Evolutionary conservation across 2,888 invertebrate genomes (phyloP).

Genomic region (Sympetrum striolatum): DNA sequence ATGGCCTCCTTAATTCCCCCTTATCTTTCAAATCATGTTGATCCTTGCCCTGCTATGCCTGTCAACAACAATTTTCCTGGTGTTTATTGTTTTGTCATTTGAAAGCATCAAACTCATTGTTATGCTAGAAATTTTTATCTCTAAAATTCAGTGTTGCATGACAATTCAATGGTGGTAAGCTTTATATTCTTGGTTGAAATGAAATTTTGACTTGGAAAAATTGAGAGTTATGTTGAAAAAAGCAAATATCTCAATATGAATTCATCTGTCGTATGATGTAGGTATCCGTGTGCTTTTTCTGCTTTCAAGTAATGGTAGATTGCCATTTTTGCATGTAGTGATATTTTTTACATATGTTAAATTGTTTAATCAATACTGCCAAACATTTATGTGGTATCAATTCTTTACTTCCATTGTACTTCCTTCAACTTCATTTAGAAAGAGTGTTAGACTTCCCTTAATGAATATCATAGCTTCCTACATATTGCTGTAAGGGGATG

Average conservation of each 20-base stretch:
- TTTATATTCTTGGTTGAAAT: conserved; percentile 9
- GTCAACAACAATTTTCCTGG: background rate
- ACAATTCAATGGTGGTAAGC: background rate
- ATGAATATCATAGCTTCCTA: background rate
- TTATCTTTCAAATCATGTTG: conserved; percentile 2
- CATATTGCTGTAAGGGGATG: background rate
- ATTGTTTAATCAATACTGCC: background rate
- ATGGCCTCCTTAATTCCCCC: background rate
- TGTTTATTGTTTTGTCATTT: conserved; percentile 4
- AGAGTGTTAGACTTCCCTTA: background rate
- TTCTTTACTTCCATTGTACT: background rate
- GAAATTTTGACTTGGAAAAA: conserved; percentile 7
- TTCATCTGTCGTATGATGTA: background rate
- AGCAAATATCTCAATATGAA: conserved; percentile 4
- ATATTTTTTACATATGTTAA: background rate
- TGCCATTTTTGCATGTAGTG: background rate
- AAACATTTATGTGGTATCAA: background rate
- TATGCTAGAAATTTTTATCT: conserved; percentile 8
- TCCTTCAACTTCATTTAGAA: background rate
- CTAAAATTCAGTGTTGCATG: background rate
- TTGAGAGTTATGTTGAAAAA: background rate
- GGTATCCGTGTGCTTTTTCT: conserved; percentile 16
- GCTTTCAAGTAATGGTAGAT: conserved; percentile 8
- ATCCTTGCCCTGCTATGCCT: background rate
- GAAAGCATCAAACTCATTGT: background rate